Conservation (phyloP, 2,888 invertebrate genomes). For the Prosapia bicincta region DNA sequence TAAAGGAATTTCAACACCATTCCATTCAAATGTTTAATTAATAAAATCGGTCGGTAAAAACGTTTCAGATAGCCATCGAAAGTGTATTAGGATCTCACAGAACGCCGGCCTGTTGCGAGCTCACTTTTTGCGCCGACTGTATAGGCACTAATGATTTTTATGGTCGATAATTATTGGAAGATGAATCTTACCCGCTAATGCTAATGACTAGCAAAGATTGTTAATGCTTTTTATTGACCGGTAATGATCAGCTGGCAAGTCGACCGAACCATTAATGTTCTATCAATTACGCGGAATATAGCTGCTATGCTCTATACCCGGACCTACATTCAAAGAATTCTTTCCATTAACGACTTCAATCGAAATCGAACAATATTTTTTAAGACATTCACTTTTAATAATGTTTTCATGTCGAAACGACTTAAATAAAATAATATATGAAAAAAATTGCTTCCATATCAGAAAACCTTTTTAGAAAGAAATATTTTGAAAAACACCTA, state of each 20-base stretch:
- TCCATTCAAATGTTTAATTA: neutral
- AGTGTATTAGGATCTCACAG: neutral
- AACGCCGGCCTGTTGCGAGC: neutral
- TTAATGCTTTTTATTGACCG: slow-evolving; percentile 29
- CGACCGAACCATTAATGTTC: slow-evolving; percentile 20
- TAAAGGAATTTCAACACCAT: neutral
- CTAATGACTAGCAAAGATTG: slow-evolving; percentile 28
- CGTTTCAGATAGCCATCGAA: neutral
- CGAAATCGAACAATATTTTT: no score
- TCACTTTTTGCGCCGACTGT: slow-evolving; percentile 25
- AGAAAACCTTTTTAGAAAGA: no score
- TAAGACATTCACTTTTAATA: no score
- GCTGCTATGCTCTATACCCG: neutral
- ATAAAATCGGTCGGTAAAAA: neutral
- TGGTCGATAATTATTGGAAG: slow-evolving; percentile 29
- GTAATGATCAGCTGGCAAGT: slow-evolving; percentile 26
- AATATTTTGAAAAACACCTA: no score
- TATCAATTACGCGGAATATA: slow-evolving; percentile 16
- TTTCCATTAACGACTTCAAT: no score
- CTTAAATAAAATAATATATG: no score
- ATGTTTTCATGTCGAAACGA: no score
- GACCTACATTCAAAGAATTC: no score
- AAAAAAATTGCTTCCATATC: no score
- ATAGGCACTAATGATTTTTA: slow-evolving; percentile 28
- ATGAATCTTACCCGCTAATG: slow-evolving; percentile 27